Base-by-base conservation (phyloP, 2,888 invertebrate genomes). In the Strigamia transsilvanica region DNA sequence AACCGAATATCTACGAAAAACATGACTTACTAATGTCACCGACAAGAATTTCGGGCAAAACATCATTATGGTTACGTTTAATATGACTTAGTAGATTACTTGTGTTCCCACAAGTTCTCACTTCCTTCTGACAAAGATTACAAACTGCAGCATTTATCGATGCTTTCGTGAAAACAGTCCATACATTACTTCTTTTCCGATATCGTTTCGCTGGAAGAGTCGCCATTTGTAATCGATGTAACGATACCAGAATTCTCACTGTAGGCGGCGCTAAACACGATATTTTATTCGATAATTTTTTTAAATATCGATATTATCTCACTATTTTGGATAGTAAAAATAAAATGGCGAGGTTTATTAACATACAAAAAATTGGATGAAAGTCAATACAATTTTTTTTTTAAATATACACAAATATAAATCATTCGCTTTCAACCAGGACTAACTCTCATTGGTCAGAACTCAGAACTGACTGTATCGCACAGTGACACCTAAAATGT, bases 121-220 rank as follows among this genome's bases (percentile, higher is more conserved):
- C 61, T 61, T 61, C 61, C 61, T 61, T 61, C 61, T 61, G 61
- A 12, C 61, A 61, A 61, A 61, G 61, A 61, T 61, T 61, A 61
- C 61, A 61, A 18, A 61, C 61, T 10, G 61, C 61, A 23, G 78
- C 41, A 78, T 78, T 78, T 78, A 34, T 78, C 78, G 41, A 78
- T 78, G 78, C 38, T 78, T 41, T 78, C 10, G 78, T 78, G 38
- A 78, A 78, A 78, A 38, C 41, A 38, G 41, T 38, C 78, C 78
- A 78, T 5, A 78, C 78, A 78, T 78, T 78, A 78, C 34, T 78
- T 41, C 78, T 78, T 34, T 78, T 78, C 78, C 78, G 34, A 41
- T 38, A 78, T 78, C 78, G 41, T 78, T 34, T 34, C 9, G 34
- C 78, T 78, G 78, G 41, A 78, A 32, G 41, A 61, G 61, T 61